These are phyloP conservation scores for Glyptemys insculpta DNA, from an alignment of 2,797 vertebrate genomes.

Conservation along the genomic window DNA sequence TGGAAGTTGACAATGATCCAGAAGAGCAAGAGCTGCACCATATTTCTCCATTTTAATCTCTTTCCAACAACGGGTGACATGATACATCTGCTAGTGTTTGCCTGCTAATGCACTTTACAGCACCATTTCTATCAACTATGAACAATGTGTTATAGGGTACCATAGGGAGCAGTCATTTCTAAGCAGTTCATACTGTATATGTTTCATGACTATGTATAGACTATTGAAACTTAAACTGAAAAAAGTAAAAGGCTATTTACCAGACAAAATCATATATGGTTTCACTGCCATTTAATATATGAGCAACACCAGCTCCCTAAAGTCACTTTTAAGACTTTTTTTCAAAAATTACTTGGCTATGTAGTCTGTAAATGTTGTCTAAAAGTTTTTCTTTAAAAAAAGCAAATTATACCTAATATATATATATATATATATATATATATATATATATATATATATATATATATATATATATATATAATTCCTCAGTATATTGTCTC, in stretches of 20 bases:
- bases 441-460: too few relatives aligned
- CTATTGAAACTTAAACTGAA: not conserved
- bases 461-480: too few relatives aligned
- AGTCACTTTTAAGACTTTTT: not conserved
- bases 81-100: not conserved
- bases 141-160: not conserved
- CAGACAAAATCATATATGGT: not conserved
- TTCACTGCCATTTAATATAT: not conserved
- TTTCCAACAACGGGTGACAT: fast-evolving
- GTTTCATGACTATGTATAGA: not conserved
- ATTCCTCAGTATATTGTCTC: too few relatives aligned
- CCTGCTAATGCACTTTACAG: not conserved
- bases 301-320: not conserved
- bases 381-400: not conserved
- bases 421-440: too few relatives aligned
- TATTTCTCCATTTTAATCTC: not conserved
- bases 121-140: not conserved
- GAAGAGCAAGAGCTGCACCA: not conserved
- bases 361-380: not conserved
- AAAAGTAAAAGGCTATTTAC: not conserved
- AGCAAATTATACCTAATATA: too few relatives aligned
- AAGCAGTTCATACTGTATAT: not conserved
- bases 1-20: not conserved
- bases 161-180: not conserved
- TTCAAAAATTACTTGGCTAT: not conserved